A percentile compares a stretch with the other conserved stretches of the same genome.
These are phyloP conservation scores for Podabrus alpinus DNA, from an alignment of 2,888 invertebrate species.

Conservation along the genomic window DNA sequence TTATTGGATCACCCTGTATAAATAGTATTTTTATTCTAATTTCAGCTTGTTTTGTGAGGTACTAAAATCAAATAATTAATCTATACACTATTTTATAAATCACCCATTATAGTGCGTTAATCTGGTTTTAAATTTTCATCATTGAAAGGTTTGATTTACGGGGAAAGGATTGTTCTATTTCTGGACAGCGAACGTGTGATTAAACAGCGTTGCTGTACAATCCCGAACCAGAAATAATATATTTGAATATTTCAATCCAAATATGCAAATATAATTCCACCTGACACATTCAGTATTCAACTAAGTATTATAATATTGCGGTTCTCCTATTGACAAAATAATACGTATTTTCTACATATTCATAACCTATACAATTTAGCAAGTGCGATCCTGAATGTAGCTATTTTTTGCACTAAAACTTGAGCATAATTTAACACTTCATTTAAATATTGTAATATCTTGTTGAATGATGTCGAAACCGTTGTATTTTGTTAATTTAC, in stretches of 20 bases:
- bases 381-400: too few species aligned
- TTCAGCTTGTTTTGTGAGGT: too few species aligned
- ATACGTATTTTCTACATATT: not conserved
- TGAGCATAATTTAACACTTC: too few species aligned
- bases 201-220: conserved; percentile 9
- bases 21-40: too few species aligned
- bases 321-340: not conserved
- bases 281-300: not conserved
- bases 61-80: too few species aligned
- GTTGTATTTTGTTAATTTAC: too few species aligned
- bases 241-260: not conserved
- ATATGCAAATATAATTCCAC: not conserved
- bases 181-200: conserved; percentile 16
- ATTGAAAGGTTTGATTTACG: conserved; percentile 9
- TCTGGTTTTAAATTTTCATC: conserved; percentile 12
- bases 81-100: too few species aligned
- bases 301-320: not conserved
- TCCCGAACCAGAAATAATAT: not conserved
- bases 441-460: too few species aligned
- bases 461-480: too few species aligned
- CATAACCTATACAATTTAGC: too few species aligned
- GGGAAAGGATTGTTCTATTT: conserved; percentile 8
- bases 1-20: too few species aligned
- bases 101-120: not conserved
- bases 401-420: too few species aligned